Percentiles rank a stretch among this genome's conserved stretches.
Evolutionary conservation across 2,888 invertebrate genomes (phyloP).

Genomic region (Slavum lentiscoides): DNA sequence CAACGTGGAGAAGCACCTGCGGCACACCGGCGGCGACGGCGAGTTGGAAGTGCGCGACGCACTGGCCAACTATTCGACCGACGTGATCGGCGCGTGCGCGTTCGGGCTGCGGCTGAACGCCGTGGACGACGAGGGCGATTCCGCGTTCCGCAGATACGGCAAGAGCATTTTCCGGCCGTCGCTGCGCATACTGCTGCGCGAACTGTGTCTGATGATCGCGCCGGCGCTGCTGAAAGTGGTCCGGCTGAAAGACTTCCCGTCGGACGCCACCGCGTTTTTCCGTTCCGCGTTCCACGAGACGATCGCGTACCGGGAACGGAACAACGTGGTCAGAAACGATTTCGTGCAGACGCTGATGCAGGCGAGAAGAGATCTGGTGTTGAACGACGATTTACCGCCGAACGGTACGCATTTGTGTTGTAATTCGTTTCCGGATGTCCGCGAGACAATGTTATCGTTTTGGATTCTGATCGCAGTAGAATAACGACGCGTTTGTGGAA

Average conservation of each 20-base stretch:
- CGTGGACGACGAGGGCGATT: constrained; percentile 58
- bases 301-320: constrained; percentile 51
- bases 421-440: too few relatives aligned
- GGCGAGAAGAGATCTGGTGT: constrained; percentile 43
- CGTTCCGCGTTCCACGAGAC: constrained; percentile 50
- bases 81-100: constrained; percentile 62
- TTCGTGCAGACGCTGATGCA: constrained; percentile 55
- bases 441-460: too few relatives aligned
- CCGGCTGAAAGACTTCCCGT: constrained; percentile 54
- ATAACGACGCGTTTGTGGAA: too few relatives aligned
- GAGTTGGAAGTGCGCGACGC: constrained; percentile 60
- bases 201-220: constrained; percentile 53
- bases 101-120: constrained; percentile 63
- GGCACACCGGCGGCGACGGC: neutral
- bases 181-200: constrained; percentile 57
- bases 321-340: constrained; percentile 55
- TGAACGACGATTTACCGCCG: neutral
- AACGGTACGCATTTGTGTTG: too few relatives aligned
- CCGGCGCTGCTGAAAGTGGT: constrained; percentile 55
- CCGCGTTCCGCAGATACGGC: constrained; percentile 60
- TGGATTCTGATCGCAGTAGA: too few relatives aligned
- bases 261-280: constrained; percentile 48
- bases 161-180: constrained; percentile 59
- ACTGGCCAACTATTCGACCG: constrained; percentile 62
- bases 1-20: neutral